Percentiles rank a stretch among this genome's conserved stretches.
Evolutionary conservation across 2,113 vertebrate species (phyloP).

Genomic region (Melanocharis versteri): DNA sequence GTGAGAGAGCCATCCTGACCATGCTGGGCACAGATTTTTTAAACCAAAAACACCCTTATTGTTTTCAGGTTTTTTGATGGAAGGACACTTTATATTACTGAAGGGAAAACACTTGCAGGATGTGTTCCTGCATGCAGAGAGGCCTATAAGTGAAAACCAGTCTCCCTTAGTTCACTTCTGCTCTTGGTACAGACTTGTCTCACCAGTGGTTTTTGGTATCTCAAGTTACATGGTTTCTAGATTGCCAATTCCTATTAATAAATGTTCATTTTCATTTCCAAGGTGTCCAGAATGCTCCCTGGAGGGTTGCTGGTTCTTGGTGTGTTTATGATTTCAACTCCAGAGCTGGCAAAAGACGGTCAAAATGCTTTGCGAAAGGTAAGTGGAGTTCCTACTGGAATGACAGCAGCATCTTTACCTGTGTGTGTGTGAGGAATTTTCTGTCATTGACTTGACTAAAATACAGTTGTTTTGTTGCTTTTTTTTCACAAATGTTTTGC

Average conservation of each 20-base stretch:
- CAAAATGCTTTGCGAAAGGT: constrained; percentile 82
- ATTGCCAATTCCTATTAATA: neutral
- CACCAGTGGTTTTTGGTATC: neutral
- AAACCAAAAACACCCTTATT: neutral
- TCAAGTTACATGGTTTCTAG: neutral
- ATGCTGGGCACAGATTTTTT: neutral
- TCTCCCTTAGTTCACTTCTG: neutral
- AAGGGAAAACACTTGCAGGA: neutral
- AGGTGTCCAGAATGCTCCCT: constrained; percentile 93
- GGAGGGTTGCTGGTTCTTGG: constrained; percentile 87
- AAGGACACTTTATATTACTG: neutral
- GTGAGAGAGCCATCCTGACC: neutral
- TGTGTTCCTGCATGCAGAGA: neutral
- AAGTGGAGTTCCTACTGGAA: neutral
- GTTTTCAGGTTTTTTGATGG: neutral
- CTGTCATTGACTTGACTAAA: neutral
- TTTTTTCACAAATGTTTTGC: neutral
- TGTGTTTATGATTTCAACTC: constrained; percentile 82
- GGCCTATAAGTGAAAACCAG: neutral
- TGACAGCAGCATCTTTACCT: neutral
- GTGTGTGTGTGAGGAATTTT: neutral
- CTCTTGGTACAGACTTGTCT: neutral
- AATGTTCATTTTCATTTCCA: neutral
- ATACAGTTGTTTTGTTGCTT: neutral
- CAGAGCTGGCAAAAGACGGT: constrained; percentile 80